Conservation (phyloP, 2,888 invertebrate species). For the Heteromurus nitidus region DNA sequence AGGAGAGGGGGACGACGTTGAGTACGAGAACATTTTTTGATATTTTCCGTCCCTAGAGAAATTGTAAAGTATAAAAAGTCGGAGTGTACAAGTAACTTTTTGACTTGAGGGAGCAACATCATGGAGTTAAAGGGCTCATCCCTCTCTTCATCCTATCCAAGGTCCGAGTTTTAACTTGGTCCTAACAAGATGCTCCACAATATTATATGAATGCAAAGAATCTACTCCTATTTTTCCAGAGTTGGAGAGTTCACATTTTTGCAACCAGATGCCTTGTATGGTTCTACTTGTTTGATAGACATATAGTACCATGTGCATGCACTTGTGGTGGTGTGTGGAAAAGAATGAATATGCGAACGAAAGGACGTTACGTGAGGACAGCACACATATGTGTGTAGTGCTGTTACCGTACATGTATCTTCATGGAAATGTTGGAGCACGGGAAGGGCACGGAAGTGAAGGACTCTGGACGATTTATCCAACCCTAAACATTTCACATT, state of each 20-base stretch:
- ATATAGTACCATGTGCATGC: too few relatives aligned
- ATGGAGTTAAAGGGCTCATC: not conserved
- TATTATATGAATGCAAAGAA: conserved; percentile 8
- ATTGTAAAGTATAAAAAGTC: conserved; percentile 23
- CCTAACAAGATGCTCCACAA: not conserved
- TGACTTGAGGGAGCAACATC: not conserved
- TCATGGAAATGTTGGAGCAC: not conserved
- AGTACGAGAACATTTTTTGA: conserved; percentile 51
- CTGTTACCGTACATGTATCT: not conserved
- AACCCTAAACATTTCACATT: too few relatives aligned
- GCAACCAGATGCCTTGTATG: too few relatives aligned
- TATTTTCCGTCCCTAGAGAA: conserved; percentile 29
- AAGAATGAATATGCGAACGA: too few relatives aligned
- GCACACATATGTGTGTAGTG: not conserved
- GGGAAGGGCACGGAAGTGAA: not conserved
- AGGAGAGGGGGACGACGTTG: conserved; percentile 24
- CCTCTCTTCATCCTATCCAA: not conserved
- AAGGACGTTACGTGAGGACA: too few relatives aligned
- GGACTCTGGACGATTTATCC: not conserved
- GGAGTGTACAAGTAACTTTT: not conserved
- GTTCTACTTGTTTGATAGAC: not conserved
- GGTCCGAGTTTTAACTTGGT: conserved; percentile 8
- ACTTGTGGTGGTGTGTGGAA: too few relatives aligned
- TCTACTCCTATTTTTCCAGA: not conserved
- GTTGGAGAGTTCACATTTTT: too few relatives aligned